These are phyloP conservation scores for Musca vetustissima DNA, from an alignment of 1,140 invertebrate species.

Conservation along the genomic window DNA sequence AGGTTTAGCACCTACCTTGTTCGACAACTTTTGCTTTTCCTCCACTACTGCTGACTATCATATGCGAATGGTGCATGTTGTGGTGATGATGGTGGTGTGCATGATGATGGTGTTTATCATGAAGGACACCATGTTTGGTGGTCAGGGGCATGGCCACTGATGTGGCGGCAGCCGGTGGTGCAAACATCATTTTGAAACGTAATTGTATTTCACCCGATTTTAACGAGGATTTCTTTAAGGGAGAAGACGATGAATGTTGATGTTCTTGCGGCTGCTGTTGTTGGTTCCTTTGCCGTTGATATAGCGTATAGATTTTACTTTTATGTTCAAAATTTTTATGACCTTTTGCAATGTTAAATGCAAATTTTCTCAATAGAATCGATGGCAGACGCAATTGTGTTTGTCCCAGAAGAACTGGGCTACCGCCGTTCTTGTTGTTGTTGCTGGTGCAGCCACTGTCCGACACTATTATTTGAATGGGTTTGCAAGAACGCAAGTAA, in stretches of 20 bases:
- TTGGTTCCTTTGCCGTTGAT: slow-evolving; percentile 38
- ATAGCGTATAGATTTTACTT: slow-evolving; percentile 54
- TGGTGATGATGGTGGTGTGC: slow-evolving; percentile 4
- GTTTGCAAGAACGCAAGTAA: slow-evolving; percentile 38
- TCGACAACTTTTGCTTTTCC: slow-evolving; percentile 4
- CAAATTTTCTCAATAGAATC: slow-evolving; percentile 37
- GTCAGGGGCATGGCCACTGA: slow-evolving; percentile 18
- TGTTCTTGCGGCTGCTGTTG: no score
- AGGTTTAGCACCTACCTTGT: slow-evolving; percentile 4
- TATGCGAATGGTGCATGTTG: slow-evolving; percentile 7
- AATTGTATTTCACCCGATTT: slow-evolving; percentile 38
- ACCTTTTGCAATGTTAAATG: slow-evolving; percentile 41
- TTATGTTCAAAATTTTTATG: slow-evolving; percentile 46
- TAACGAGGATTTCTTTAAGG: no score
- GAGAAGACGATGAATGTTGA: slow-evolving; percentile 50
- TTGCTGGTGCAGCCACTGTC: slow-evolving; percentile 11
- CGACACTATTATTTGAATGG: slow-evolving; percentile 36
- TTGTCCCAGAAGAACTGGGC: slow-evolving; percentile 26
- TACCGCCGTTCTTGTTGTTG: slow-evolving; percentile 13
- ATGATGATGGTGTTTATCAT: slow-evolving; percentile 15
- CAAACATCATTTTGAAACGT: slow-evolving; percentile 47
- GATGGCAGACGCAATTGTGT: slow-evolving; percentile 35
- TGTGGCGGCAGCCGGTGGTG: slow-evolving; percentile 30
- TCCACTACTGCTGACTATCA: not conserved
- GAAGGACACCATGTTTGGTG: slow-evolving; percentile 31